A percentile compares a stretch with the other conserved stretches of the same genome.
These are phyloP conservation scores for Loxodonta africana DNA, from an alignment of 2,113 vertebrate species.

Conservation along the genomic window DNA sequence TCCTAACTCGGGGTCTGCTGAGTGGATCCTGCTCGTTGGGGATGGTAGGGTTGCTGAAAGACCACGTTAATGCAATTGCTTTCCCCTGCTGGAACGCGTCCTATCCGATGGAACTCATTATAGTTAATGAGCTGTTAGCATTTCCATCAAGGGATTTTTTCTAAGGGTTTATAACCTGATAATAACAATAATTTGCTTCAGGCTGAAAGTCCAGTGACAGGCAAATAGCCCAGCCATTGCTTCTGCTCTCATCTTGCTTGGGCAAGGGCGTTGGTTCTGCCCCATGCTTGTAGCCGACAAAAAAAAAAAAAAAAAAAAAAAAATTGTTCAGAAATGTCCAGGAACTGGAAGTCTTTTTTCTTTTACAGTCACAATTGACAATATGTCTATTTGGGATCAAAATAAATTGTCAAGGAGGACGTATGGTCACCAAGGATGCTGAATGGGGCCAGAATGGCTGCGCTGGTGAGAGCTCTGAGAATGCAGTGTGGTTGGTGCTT, in stretches of 20 bases:
- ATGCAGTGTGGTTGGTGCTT: background rate
- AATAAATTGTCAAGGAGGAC: background rate
- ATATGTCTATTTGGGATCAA: background rate
- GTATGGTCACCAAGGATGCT: background rate
- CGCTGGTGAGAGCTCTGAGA: accelerated
- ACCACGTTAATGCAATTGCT: background rate
- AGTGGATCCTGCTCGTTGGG: background rate
- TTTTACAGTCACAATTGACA: background rate
- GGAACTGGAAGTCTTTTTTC: background rate
- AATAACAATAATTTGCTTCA: constrained; percentile 67
- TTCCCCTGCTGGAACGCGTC: accelerated
- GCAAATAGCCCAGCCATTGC: accelerated
- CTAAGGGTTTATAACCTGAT: constrained; percentile 63
- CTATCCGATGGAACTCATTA: constrained; percentile 26
- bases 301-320: background rate
- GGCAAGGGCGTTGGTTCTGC: background rate
- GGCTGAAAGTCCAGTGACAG: background rate
- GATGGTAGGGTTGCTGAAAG: accelerated
- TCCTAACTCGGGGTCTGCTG: background rate
- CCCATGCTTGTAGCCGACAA: accelerated
- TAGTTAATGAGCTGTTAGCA: constrained; percentile 48
- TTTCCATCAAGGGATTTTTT: constrained; percentile 62
- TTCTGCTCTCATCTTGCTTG: background rate
- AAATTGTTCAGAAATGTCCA: too few species aligned
- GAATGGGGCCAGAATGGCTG: background rate